A percentile compares a stretch with the other conserved stretches of the same genome.
Conservation (phyloP, 2,888 invertebrate genomes). For the Cryptosula pallasiana region DNA sequence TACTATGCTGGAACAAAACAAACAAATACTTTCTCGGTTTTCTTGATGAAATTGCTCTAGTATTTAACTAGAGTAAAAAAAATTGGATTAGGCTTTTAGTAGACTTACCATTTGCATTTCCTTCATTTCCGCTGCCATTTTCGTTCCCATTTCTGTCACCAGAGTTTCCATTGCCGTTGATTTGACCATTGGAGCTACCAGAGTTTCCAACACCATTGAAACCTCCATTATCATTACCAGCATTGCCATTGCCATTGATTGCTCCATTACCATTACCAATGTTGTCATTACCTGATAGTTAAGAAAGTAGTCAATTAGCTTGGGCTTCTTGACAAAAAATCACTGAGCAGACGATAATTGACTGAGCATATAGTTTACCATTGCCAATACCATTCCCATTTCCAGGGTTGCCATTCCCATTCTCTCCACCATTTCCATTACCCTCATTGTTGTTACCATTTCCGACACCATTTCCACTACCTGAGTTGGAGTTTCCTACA, state of each 20-base stretch:
- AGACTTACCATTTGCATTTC: not conserved
- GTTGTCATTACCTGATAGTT: slow-evolving; percentile 19
- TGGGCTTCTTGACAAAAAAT: no score
- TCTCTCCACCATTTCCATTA: not conserved
- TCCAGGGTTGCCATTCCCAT: not conserved
- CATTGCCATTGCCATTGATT: not conserved
- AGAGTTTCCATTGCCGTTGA: not conserved
- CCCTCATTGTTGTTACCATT: slow-evolving; percentile 16
- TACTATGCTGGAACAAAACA: no score
- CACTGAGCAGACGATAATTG: not conserved
- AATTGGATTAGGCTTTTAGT: no score
- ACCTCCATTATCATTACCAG: not conserved
- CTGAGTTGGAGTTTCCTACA: slow-evolving; percentile 3
- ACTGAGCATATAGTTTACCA: not conserved
- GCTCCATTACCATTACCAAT: slow-evolving; percentile 6
- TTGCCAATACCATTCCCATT: not conserved
- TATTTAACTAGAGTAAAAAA: no score
- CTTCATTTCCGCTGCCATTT: not conserved
- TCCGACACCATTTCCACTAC: slow-evolving; percentile 9
- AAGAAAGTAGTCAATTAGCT: no score
- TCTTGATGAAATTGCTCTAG: no score
- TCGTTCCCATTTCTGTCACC: slow-evolving; percentile 1
- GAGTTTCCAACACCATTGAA: not conserved
- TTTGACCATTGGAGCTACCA: not conserved
- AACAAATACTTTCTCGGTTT: no score